Base-by-base conservation (phyloP, 2,888 invertebrate species). In the Caenorhabditis sp. region DNA sequence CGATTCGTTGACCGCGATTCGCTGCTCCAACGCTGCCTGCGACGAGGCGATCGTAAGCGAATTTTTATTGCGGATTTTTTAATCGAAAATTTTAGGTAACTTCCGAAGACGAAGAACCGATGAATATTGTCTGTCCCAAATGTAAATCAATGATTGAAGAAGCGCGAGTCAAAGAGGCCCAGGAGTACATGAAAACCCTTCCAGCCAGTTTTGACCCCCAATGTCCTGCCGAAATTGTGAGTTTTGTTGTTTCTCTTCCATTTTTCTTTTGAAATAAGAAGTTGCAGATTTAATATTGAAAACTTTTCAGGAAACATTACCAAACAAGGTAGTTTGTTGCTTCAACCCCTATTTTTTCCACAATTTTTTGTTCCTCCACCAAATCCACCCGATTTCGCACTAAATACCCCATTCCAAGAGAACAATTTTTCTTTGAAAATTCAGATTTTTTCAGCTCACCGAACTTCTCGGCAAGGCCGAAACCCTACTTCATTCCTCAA, bases 1-100 rank as follows among this genome's bases (percentile, higher is more conserved):
- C 53, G 85, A 87, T 57, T 50, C 70, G 5, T 61, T 87, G 27
- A 87, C 87, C 24, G 72, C 82, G 0, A 81, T 86, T 27, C 66
- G 66, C 23, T 82, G 82, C 54, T 27, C 62, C 1, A 76, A 63
- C 43, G 63, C 78, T 1, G 64, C 62, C 2, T 86, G 86, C 68
- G 83, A 83, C 57, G 81, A 74, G 24, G 67, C 84, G 6, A 55
- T 87, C 54, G 70, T 86, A 4, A 71, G 19, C 12, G 4, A 19
- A 53, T 58, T 31, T 54, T 17, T 2, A 53, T 4, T 3, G 21
- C 10, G 21, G 6, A 12, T 19, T 5, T 23, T 21, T 12, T 12
- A 21, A 23, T 53, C n/a, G n/a, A n/a, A n/a, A n/a, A n/a, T 53
- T 55, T 5, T 58, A 77, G 79, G 10, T 80, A 12, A 81, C 76